Evolutionary conservation across 2,888 invertebrate species (phyloP), one percentile per base, ranked within the genome.

Genomic region (Trisateles emortualis): DNA sequence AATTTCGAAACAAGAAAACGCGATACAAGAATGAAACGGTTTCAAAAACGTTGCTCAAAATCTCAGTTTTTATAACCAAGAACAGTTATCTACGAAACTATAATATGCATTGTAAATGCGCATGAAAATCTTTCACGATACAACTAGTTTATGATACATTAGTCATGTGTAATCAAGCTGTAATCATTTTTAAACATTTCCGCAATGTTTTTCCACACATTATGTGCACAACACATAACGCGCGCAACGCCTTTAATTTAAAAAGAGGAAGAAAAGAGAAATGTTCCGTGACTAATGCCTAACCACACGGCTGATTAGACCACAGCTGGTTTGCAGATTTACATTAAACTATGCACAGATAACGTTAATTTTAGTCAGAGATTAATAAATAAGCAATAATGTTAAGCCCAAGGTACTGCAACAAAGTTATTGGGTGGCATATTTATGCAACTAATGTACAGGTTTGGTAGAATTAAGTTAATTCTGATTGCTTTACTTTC

Each of bases 351-450:
- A 19, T 19, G 3, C 3, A 3, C 60, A 59, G 59, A 54, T 59
- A 48, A 45, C 49, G 14, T 52, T 39, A 24, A 22, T 24, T 6
- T 26, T 26, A 8, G 26, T 26, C 1, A 8, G 1, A 26, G 8
- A 6, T 6, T 49, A 49, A 68, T 74, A 74, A 67, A 74, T 66
- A 64, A 52, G 59, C 48, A 59, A 70, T 65, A 63, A 73, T 68
- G 46, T n/a, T 50, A 61, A 61, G 55, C 48, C 49, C 57, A 51
- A 67, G 58, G 60, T 48, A 62, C 44, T 41, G 39, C 45, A 59
- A 57, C 57, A 48, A 67, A 61, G 55, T 60, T 56, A 59, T 59
- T 67, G 42, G 63, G 61, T 53, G 65, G 63, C 51, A 62, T 64
- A 61, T 72, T 74, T 68, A 65, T 64, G 55, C 42, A 48, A 43